These are phyloP conservation scores for Varanus komodoensis DNA, from an alignment of 2,113 vertebrate species.

Conservation along the genomic window DNA sequence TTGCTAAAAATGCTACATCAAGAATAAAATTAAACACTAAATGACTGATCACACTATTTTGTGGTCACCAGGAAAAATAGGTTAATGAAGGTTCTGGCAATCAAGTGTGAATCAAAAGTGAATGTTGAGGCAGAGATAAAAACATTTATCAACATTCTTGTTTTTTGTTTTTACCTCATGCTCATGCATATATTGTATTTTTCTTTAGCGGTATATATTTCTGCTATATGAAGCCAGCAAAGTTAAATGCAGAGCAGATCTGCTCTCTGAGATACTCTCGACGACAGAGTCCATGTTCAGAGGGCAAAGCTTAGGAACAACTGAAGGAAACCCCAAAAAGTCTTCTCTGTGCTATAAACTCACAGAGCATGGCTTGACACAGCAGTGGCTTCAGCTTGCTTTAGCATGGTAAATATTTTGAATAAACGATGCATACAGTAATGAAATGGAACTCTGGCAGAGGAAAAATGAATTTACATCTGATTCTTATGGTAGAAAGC, in stretches of 20 bases:
- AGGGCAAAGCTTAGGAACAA: too few species aligned
- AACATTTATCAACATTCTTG: not conserved
- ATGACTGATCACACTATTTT: not conserved
- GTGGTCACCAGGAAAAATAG: not conserved
- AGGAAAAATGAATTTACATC: conserved; percentile 21
- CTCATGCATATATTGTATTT: not conserved
- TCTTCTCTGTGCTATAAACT: conserved; percentile 12
- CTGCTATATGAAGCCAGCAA: conserved; percentile 31
- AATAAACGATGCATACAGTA: conserved; percentile 16
- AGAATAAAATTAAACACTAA: not conserved
- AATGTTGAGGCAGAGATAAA: not conserved
- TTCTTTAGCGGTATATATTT: not conserved
- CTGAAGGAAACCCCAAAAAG: not conserved
- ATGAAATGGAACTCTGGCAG: conserved; percentile 2
- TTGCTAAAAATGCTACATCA: not conserved
- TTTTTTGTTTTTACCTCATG: not conserved
- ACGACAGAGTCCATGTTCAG: conserved; percentile 26
- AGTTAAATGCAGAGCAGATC: conserved; percentile 49
- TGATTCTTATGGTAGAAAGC: not conserved
- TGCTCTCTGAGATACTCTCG: conserved; percentile 42
- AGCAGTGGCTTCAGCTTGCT: not conserved
- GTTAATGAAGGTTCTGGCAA: not conserved
- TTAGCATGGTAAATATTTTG: conserved; percentile 27
- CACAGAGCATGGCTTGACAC: conserved; percentile 43
- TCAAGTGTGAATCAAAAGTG: rapidly evolving